A percentile compares a stretch with the other conserved stretches of the same genome.
phyloP scores from a whole-genome alignment of 2,888 invertebrate species.

The Lutraria lutraria region DNA sequence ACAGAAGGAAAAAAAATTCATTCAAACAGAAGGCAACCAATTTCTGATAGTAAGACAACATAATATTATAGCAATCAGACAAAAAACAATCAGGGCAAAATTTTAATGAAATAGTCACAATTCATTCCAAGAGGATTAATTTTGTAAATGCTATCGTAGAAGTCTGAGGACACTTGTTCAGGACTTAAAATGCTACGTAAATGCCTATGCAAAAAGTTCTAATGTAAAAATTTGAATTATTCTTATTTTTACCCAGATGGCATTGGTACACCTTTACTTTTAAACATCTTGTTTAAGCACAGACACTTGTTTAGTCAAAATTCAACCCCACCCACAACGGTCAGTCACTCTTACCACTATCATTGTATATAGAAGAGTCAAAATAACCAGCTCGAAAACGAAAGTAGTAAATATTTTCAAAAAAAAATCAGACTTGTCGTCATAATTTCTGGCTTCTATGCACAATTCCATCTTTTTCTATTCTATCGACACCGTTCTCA shows the following conservation, averaged over 20 bases:
- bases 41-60: background rate
- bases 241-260: background rate
- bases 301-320: too few species aligned
- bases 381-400: too few species aligned
- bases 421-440: too few species aligned
- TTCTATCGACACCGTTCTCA: too few species aligned
- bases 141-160: background rate
- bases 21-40: background rate
- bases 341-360: too few species aligned
- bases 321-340: too few species aligned
- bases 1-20: background rate
- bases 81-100: slow-evolving; percentile 7
- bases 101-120: slow-evolving; percentile 11
- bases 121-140: slow-evolving; percentile 12
- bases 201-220: background rate
- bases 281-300: too few species aligned
- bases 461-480: too few species aligned
- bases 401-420: too few species aligned
- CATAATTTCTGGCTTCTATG: too few species aligned
- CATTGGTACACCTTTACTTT: too few species aligned
- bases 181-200: background rate
- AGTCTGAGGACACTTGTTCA: background rate
- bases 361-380: too few species aligned
- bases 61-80: background rate
- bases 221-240: background rate